phyloP scores from a whole-genome alignment of 1,140 invertebrate species.

The Hesperophylax magnus region DNA sequence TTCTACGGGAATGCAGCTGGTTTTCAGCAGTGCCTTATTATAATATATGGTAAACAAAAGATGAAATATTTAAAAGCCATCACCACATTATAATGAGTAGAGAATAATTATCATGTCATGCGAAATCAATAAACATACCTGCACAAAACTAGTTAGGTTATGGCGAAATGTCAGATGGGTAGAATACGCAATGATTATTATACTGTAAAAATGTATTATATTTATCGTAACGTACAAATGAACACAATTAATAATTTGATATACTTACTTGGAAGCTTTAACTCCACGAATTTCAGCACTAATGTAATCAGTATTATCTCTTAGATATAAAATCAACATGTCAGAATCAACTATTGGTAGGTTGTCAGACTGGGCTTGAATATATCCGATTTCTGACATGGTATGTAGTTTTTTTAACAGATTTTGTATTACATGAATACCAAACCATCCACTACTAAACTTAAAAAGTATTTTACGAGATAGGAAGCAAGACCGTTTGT shows the following conservation, averaged over 20 bases:
- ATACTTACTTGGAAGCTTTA: neutral
- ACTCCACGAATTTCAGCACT: neutral
- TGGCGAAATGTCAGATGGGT: neutral
- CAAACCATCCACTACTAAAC: too few species aligned
- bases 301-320: neutral
- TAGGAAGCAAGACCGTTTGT: too few species aligned
- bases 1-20: too few species aligned
- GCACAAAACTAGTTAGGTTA: too few species aligned
- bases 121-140: too few species aligned
- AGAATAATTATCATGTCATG: too few species aligned
- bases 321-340: neutral
- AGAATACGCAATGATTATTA: neutral
- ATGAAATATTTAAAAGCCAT: too few species aligned
- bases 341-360: neutral
- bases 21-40: too few species aligned
- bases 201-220: neutral
- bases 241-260: neutral
- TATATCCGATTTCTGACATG: neutral
- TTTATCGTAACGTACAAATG: neutral
- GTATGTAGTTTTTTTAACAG: too few species aligned
- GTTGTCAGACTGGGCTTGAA: neutral
- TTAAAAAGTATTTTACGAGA: too few species aligned
- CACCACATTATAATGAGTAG: neutral
- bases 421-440: too few species aligned
- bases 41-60: too few species aligned